Evolutionary conservation across 2,888 invertebrate genomes (phyloP).

Genomic region (Drosophila ochracea): DNA sequence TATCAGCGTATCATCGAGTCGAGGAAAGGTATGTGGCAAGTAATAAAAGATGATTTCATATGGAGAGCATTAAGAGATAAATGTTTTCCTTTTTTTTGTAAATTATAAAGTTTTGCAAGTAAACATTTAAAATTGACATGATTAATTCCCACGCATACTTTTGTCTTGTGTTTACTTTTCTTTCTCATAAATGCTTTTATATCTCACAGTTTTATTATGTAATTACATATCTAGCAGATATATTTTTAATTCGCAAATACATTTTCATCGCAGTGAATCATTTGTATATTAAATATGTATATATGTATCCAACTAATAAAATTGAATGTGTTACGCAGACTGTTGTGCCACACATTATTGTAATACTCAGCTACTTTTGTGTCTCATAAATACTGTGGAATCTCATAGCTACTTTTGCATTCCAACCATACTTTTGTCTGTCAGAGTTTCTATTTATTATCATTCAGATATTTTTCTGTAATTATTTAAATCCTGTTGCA

Average conservation of each 20-base stretch:
- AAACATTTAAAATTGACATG: background rate
- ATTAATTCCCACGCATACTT: background rate
- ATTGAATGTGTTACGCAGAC: background rate
- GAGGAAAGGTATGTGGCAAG: background rate
- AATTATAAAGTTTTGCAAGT: background rate
- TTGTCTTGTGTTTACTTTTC: background rate
- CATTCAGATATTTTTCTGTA: background rate
- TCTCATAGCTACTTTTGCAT: background rate
- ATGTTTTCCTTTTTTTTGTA: background rate
- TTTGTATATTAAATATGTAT: background rate
- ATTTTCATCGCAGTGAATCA: background rate
- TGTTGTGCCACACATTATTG: background rate
- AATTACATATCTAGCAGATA: background rate
- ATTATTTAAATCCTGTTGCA: background rate
- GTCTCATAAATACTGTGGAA: background rate
- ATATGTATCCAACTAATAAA: background rate
- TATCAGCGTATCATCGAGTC: background rate
- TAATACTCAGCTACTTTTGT: background rate
- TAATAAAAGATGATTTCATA: background rate
- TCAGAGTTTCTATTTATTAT: background rate
- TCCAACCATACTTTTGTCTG: background rate
- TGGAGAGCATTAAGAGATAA: background rate
- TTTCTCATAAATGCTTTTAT: background rate
- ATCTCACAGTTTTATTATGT: background rate
- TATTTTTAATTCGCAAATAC: background rate